phyloP scores from a whole-genome alignment of 2,113 vertebrate species.

The Scopus umbretta region DNA sequence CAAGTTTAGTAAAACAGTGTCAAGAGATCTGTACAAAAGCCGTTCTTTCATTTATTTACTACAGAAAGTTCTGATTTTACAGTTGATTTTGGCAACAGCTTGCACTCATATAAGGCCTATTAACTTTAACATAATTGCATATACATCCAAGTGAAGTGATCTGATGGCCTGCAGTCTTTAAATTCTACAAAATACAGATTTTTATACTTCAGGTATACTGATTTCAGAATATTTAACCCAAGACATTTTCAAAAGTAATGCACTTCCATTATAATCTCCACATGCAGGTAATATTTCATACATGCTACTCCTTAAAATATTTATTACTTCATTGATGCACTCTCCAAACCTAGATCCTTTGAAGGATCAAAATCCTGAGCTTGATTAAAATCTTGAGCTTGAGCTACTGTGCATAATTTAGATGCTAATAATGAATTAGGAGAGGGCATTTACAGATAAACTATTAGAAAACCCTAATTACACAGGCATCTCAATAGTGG shows the following conservation, averaged over 20 bases:
- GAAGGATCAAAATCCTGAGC: background rate
- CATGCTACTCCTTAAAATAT: background rate
- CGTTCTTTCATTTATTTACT: background rate
- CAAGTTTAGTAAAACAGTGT: background rate
- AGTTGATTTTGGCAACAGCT: background rate
- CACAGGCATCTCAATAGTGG: background rate
- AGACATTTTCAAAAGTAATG: background rate
- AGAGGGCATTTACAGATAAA: background rate
- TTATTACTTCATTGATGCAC: background rate
- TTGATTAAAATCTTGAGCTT: too few species aligned
- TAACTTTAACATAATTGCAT: background rate
- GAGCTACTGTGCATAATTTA: background rate
- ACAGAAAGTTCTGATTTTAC: background rate
- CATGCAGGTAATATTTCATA: background rate
- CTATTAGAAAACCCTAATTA: background rate
- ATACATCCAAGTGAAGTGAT: background rate
- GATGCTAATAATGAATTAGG: background rate
- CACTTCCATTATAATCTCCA: background rate
- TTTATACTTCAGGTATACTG: background rate
- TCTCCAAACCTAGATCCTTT: background rate
- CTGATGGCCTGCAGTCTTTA: background rate
- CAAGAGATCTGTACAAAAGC: background rate
- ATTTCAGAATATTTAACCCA: background rate
- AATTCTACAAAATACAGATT: background rate
- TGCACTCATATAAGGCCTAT: background rate